Base-by-base conservation (phyloP, 2,888 invertebrate species). In the Agrotis segetum region DNA sequence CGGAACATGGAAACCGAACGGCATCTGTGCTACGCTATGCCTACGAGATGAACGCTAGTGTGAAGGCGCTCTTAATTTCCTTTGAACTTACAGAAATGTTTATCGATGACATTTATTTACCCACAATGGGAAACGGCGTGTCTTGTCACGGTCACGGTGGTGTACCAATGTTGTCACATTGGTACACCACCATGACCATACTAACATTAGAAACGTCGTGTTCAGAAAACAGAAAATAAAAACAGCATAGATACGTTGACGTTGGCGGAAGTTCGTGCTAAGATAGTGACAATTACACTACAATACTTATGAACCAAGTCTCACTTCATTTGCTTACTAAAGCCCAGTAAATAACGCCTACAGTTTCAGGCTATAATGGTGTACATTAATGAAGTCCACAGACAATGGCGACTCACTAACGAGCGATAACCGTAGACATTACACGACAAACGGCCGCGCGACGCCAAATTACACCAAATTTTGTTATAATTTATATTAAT, bases 391-490 rank as follows among this genome's bases (percentile, higher is more conserved):
- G 88, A 87, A 85, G 85, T 85, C 85, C 77, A 72, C 78, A 85
- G 85, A 86, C 86, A 86, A 89, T 87, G 85, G 85, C 84, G 79
- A 84, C 81, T 67, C 78, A 78, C 86, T 89, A 88, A 89, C 89
- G 88, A 89, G 87, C 86, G 81, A 87, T 90, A 88, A 89, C 86
- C 69, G 84, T 77, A 79, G 85, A 79, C 84, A 85, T 88, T 88
- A 87, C 88, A 85, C 88, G 75, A 79, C 80, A 87, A 88, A 82
- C 81, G 83, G 75, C 84, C 82, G 49, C 55, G 50, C 24, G 71
- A 74, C 62, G 72, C 77, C 67, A 85, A 87, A 85, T 83, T 82
- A 83, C 85, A 70, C 75, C 82, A 83, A 88, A 88, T 88, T 88
- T 84, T 76, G 75, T 84, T 83, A 77, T 79, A 79, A 81, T 78